Conservation (phyloP, 1,140 invertebrate genomes). For the Thereuonema tuberculata region DNA sequence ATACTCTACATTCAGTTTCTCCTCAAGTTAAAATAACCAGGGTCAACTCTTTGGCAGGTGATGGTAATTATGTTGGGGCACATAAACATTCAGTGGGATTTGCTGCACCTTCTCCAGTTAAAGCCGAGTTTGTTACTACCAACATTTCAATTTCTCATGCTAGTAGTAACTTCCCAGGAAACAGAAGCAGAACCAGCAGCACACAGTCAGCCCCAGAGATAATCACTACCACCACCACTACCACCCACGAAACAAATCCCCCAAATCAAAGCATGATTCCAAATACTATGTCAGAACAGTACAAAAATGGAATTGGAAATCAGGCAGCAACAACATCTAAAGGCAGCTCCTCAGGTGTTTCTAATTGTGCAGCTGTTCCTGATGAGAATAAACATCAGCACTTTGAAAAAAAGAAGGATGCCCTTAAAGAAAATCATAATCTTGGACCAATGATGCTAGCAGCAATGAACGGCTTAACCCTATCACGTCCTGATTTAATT, state of each 20-base stretch:
- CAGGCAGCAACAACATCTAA: neutral
- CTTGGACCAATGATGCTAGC: conserved; percentile 33
- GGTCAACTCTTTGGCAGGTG: too few species aligned
- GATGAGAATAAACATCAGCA: neutral
- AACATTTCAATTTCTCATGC: neutral
- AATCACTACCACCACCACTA: neutral
- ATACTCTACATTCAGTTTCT: neutral
- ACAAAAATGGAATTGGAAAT: neutral
- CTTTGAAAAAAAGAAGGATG: neutral
- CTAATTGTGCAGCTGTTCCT: neutral
- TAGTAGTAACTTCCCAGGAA: neutral
- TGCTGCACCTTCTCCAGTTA: neutral
- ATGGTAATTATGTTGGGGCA: neutral
- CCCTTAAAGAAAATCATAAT: conserved; percentile 2
- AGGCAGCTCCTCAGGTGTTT: neutral
- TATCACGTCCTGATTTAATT: conserved; percentile 31
- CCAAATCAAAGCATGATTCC: too few species aligned
- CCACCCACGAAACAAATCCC: neutral
- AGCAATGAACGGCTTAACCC: conserved; percentile 33
- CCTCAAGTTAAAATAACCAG: too few species aligned
- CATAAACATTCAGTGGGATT: neutral
- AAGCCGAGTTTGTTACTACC: neutral
- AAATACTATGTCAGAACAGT: neutral
- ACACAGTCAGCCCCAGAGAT: neutral
- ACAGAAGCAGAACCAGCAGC: neutral